Evolutionary conservation across 2,888 invertebrate species (phyloP).

Genomic region (Monopis laevigella): DNA sequence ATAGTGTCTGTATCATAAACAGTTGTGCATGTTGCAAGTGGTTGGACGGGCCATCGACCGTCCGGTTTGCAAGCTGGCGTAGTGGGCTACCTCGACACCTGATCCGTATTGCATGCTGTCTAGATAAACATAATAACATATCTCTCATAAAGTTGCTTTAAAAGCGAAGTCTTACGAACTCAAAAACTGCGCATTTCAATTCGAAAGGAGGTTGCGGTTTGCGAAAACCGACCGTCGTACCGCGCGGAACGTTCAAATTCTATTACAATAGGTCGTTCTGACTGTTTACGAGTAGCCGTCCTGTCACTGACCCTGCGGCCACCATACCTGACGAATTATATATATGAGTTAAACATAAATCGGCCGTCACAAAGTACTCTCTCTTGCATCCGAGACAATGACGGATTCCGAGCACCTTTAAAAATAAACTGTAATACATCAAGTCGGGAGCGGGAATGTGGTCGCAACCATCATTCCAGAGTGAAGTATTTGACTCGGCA

Average conservation of each 20-base stretch:
- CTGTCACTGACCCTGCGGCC: constrained; percentile 32
- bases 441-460: neutral
- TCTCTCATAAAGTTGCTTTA: no score
- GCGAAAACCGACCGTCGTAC: neutral
- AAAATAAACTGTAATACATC: neutral
- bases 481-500: neutral
- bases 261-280: constrained; percentile 38
- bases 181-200: neutral
- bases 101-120: constrained; percentile 51
- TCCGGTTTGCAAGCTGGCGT: constrained; percentile 31
- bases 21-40: no score
- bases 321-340: neutral
- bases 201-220: constrained; percentile 3
- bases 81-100: constrained; percentile 54
- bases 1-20: no score
- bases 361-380: no score
- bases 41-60: constrained; percentile 10
- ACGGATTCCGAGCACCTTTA: neutral
- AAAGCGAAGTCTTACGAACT: no score
- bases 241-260: constrained; percentile 34
- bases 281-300: constrained; percentile 26
- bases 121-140: no score
- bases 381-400: no score
- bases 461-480: neutral
- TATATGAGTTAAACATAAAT: no score